Percentiles rank a stretch among this genome's conserved stretches.
Evolutionary conservation across 2,797 vertebrate genomes (phyloP).

Genomic region (Macrochelys suwanniensis): DNA sequence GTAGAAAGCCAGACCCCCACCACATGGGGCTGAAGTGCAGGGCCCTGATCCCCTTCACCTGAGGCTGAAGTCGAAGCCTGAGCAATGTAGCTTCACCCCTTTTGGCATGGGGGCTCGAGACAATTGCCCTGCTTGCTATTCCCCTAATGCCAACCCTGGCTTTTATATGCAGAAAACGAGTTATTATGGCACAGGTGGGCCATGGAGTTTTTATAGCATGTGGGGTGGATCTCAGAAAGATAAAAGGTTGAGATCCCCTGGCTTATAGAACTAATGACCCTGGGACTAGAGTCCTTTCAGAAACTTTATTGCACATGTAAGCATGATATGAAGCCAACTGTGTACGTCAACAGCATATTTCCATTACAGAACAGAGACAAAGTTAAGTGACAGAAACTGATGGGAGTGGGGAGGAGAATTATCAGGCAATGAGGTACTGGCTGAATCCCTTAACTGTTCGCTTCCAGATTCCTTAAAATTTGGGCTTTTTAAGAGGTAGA

Average conservation of each 20-base stretch:
- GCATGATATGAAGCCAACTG: background rate
- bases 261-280: background rate
- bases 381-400: conserved; percentile 15
- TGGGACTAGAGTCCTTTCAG: background rate
- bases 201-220: no score
- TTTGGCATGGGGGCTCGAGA: no score
- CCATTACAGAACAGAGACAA: background rate
- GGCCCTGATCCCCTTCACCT: no score
- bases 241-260: background rate
- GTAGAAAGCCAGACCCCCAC: no score
- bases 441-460: background rate
- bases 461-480: conserved; percentile 7
- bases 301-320: background rate
- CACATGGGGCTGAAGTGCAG: no score
- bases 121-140: no score
- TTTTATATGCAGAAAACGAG: no score
- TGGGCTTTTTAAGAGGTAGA: background rate
- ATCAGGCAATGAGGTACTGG: background rate
- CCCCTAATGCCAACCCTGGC: no score
- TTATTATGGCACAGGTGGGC: no score
- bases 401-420: background rate
- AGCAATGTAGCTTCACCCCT: no score
- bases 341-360: background rate
- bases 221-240: no score
- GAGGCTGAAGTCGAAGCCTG: no score